Percentiles rank a stretch among this genome's conserved stretches.
Evolutionary conservation across 2,797 vertebrate species (phyloP).

Genomic region (Chaetophractus vellerosus): DNA sequence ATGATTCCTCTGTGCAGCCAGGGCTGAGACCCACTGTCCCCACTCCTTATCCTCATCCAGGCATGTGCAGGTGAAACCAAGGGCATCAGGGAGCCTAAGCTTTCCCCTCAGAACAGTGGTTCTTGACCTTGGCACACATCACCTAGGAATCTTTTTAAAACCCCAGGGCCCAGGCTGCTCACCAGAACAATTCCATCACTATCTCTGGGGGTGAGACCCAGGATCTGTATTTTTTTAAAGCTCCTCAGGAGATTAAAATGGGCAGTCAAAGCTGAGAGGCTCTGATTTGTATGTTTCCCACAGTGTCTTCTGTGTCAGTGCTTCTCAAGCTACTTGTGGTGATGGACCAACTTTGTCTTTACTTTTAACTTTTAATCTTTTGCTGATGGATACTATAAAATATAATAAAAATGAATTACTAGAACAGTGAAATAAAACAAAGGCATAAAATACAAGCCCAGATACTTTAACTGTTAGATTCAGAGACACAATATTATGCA

Average conservation of each 20-base stretch:
- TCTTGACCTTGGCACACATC: background rate
- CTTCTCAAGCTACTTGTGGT: background rate
- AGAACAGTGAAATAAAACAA: constrained; percentile 39
- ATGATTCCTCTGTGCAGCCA: background rate
- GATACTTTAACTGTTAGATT: constrained; percentile 46
- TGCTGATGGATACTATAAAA: background rate
- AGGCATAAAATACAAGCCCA: constrained; percentile 34
- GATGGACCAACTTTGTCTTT: background rate
- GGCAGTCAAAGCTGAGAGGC: background rate
- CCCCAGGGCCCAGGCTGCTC: background rate
- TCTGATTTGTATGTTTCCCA: background rate
- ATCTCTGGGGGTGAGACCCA: background rate
- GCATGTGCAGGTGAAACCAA: background rate
- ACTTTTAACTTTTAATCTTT: constrained; percentile 2
- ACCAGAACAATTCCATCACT: background rate
- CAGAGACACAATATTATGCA: background rate
- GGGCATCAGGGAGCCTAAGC: background rate
- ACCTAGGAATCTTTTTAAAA: background rate
- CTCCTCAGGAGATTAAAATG: background rate
- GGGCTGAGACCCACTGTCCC: background rate
- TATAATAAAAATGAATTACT: constrained; percentile 20
- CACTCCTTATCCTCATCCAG: background rate
- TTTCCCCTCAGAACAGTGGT: background rate
- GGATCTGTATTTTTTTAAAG: background rate
- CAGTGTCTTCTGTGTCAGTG: background rate